Evolutionary conservation across 2,113 vertebrate genomes (phyloP).

Genomic region (Ploceus nigricollis): DNA sequence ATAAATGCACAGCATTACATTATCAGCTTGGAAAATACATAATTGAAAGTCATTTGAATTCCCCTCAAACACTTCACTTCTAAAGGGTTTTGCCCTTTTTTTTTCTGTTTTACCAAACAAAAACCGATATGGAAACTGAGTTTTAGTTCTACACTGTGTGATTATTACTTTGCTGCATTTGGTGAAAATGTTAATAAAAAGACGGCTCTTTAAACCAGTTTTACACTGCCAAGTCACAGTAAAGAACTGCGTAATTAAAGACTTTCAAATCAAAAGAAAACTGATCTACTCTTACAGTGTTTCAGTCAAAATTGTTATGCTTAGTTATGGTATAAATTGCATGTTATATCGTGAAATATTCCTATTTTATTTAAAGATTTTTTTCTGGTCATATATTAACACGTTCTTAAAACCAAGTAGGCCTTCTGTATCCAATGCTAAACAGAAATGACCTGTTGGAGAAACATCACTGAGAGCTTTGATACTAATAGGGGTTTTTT

Average conservation of each 20-base stretch:
- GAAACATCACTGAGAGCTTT: not conserved
- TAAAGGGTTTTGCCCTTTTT: not conserved
- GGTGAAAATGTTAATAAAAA: not conserved
- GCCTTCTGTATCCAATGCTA: not conserved
- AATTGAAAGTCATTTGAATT: not conserved
- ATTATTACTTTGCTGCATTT: not conserved
- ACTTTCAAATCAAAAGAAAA: not conserved
- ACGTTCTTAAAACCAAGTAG: not conserved
- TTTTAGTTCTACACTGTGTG: not conserved
- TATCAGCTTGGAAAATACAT: not conserved
- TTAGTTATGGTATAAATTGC: not conserved
- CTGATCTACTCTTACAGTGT: not conserved
- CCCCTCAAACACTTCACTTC: not conserved
- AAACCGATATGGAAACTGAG: not conserved
- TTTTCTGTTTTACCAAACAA: not conserved
- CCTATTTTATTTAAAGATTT: not conserved
- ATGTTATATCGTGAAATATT: not conserved
- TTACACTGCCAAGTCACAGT: not conserved
- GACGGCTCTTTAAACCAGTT: not conserved
- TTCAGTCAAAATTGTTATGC: not conserved
- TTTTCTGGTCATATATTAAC: not conserved
- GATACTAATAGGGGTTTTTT: not conserved
- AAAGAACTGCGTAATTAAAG: not conserved
- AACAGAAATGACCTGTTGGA: not conserved
- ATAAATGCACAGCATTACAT: not conserved